Conservation (phyloP, 2,113 vertebrate genomes). For the Oryzias javanicus region DNA sequence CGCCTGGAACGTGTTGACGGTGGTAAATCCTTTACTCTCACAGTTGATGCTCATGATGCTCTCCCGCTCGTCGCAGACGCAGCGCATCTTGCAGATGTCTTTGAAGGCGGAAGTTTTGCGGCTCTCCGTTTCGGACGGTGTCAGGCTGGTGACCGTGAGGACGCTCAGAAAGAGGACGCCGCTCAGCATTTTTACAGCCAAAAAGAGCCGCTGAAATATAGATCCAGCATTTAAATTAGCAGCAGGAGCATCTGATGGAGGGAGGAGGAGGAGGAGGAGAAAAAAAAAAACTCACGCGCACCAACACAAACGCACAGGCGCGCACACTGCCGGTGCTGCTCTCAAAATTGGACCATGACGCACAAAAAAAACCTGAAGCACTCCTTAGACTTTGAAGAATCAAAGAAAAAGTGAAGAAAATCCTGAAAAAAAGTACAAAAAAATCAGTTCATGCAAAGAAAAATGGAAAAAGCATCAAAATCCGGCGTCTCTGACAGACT, state of each 20-base stretch:
- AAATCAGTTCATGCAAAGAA: constrained; percentile 31
- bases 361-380: constrained; percentile 26
- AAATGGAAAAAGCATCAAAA: constrained; percentile 26
- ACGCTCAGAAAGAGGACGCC: constrained; percentile 90
- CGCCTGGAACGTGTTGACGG: constrained; percentile 86
- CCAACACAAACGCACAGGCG: constrained; percentile 6
- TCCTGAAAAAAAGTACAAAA: background rate
- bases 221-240: constrained; percentile 71
- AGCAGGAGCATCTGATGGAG: constrained; percentile 32
- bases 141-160: constrained; percentile 89
- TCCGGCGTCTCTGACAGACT: constrained; percentile 44
- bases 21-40: constrained; percentile 97
- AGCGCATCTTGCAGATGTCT: constrained; percentile 96
- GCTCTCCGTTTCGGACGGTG: constrained; percentile 86
- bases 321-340: constrained; percentile 16
- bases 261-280: background rate
- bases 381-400: constrained; percentile 5
- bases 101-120: constrained; percentile 89
- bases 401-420: background rate
- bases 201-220: constrained; percentile 51
- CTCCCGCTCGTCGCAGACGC: constrained; percentile 94
- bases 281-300: constrained; percentile 10
- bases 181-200: constrained; percentile 93
- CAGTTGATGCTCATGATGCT: constrained; percentile 95
- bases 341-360: constrained; percentile 50